Percentiles rank a stretch among this genome's conserved stretches.
Evolutionary conservation across 2,797 vertebrate species (phyloP).

Genomic region (Jordanella pulchra): DNA sequence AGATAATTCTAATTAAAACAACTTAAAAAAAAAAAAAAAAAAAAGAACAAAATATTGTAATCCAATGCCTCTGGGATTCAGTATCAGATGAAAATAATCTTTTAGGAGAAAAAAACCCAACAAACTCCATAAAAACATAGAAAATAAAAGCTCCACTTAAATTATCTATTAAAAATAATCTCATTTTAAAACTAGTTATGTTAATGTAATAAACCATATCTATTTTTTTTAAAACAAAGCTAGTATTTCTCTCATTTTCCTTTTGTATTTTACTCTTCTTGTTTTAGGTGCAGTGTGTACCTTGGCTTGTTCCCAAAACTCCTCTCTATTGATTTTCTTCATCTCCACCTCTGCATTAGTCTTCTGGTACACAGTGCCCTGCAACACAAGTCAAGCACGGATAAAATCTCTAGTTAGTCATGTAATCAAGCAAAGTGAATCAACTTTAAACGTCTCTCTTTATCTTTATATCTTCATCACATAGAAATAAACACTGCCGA

Average conservation of each 20-base stretch:
- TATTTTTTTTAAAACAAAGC: background rate
- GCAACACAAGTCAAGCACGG: slow-evolving; percentile 24
- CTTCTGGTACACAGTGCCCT: slow-evolving; percentile 96
- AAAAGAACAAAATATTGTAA: background rate
- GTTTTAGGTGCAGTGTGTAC: slow-evolving; percentile 62
- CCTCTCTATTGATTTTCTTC: slow-evolving; percentile 96
- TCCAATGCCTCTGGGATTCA: background rate
- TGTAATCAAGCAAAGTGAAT: background rate
- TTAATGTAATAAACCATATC: background rate
- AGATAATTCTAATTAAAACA: background rate
- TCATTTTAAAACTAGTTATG: background rate
- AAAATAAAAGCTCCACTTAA: background rate
- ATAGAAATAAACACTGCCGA: background rate
- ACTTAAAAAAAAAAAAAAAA: background rate
- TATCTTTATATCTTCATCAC: background rate
- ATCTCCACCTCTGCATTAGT: slow-evolving; percentile 96
- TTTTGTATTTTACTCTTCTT: slow-evolving; percentile 27
- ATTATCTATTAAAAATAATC: background rate
- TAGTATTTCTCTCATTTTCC: slow-evolving; percentile 44
- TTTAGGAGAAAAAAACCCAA: background rate
- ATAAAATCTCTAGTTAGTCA: background rate
- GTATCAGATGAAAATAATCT: background rate
- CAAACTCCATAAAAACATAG: background rate
- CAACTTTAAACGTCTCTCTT: background rate
- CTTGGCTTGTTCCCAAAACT: slow-evolving; percentile 98